phyloP scores from a whole-genome alignment of 2,797 vertebrate genomes.

The Syndactyla subalaris region DNA sequence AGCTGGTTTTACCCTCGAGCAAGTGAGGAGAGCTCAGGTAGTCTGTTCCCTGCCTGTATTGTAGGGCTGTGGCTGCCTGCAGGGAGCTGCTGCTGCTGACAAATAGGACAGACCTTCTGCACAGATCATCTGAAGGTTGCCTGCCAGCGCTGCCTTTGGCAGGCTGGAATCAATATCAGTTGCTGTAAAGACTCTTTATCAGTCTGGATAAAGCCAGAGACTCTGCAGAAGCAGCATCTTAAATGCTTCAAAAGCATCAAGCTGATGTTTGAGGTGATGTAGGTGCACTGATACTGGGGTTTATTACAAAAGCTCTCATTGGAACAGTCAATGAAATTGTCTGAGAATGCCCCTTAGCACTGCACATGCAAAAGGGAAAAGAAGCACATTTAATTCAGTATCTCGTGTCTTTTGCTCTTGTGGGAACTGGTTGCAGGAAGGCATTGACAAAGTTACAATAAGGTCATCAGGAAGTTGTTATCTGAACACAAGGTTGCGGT shows the following conservation, averaged over 20 bases:
- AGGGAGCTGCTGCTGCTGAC: neutral
- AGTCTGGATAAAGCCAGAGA: neutral
- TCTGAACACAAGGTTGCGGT: neutral
- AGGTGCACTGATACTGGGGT: neutral
- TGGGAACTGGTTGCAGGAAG: neutral
- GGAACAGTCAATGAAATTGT: neutral
- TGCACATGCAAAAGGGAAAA: neutral
- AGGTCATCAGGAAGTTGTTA: neutral
- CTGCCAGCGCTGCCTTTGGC: neutral
- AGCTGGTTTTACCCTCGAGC: neutral
- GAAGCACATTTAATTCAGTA: neutral
- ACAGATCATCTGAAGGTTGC: neutral
- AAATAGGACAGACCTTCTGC: neutral
- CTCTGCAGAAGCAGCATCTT: neutral
- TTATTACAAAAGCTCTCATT: neutral
- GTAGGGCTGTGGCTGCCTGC: neutral
- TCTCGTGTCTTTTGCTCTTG: neutral
- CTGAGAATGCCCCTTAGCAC: neutral
- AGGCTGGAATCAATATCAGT: neutral
- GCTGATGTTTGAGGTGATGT: neutral
- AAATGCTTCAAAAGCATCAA: conserved; percentile 1
- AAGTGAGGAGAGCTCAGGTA: neutral
- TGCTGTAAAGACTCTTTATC: conserved; percentile 16
- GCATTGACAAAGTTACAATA: neutral
- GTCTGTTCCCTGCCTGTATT: neutral